Evolutionary conservation across 1,140 invertebrate species (phyloP).

Genomic region (Antheraea mylitta): DNA sequence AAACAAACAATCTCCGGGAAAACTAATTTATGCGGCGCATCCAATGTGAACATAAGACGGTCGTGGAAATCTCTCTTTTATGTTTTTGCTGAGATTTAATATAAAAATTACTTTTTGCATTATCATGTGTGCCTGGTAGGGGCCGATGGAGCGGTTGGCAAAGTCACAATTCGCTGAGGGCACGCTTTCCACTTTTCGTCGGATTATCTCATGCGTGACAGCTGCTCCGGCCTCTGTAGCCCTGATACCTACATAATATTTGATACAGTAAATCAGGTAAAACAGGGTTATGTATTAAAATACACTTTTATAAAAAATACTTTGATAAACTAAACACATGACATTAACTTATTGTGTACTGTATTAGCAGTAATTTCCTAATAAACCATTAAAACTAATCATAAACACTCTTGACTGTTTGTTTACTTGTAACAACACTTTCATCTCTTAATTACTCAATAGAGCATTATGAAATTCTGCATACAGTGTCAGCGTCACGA

Average conservation of each 20-base stretch:
- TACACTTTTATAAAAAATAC: neutral
- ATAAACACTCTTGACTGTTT: too few species aligned
- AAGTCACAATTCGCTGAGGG: slow-evolving; percentile 52
- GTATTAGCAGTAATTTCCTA: too few species aligned
- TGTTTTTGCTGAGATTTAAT: slow-evolving; percentile 75
- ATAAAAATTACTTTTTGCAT: slow-evolving; percentile 74
- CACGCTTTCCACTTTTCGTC: slow-evolving; percentile 46
- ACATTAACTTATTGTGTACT: too few species aligned
- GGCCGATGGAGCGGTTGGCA: slow-evolving; percentile 40
- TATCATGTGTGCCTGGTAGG: slow-evolving; percentile 65
- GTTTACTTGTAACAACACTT: too few species aligned
- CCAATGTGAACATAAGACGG: slow-evolving; percentile 54
- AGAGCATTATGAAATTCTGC: too few species aligned
- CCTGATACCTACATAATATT: slow-evolving; percentile 26
- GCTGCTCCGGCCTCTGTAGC: slow-evolving; percentile 40
- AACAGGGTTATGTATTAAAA: slow-evolving; percentile 1
- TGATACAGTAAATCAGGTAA: slow-evolving; percentile 9
- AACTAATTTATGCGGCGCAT: slow-evolving; percentile 74
- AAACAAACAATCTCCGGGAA: slow-evolving; percentile 71
- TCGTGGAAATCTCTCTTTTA: slow-evolving; percentile 67
- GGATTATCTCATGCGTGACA: slow-evolving; percentile 72
- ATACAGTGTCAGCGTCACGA: too few species aligned
- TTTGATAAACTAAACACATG: too few species aligned
- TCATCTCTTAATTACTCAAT: too few species aligned
- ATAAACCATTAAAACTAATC: too few species aligned